phyloP scores from a whole-genome alignment of 2,113 vertebrate species.

The Melanerpes formicivorus region DNA sequence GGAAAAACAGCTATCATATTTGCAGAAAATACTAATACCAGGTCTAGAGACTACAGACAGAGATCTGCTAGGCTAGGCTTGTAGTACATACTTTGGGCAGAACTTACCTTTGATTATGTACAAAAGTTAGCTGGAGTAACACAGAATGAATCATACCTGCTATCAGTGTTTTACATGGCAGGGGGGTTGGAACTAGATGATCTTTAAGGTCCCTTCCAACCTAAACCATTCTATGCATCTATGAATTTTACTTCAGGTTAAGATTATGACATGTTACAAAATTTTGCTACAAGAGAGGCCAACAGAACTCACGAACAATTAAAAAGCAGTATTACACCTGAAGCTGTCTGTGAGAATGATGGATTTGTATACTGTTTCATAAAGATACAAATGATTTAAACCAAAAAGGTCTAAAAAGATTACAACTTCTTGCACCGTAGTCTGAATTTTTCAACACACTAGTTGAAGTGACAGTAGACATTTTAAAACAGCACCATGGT shows the following conservation, averaged over 20 bases:
- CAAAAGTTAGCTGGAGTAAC: background rate
- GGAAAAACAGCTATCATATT: background rate
- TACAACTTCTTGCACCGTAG: background rate
- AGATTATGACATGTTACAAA: background rate
- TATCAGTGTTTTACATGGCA: background rate
- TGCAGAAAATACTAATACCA: background rate
- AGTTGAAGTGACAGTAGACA: background rate
- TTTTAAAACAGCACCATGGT: background rate
- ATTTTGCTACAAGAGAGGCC: background rate
- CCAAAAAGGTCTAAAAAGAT: background rate
- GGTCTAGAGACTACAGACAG: background rate
- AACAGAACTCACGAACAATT: background rate
- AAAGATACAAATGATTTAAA: background rate
- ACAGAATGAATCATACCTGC: background rate
- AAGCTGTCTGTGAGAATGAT: background rate
- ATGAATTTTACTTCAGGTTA: background rate
- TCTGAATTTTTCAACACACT: background rate
- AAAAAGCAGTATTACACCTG: background rate
- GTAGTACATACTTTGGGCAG: background rate
- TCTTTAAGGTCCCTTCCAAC: no score
- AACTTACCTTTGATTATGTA: background rate
- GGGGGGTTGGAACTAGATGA: no score
- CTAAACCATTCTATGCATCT: no score
- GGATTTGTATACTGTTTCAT: background rate
- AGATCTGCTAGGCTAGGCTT: background rate